Base-by-base conservation (phyloP, 2,113 vertebrate genomes). In the Micronycteris hirsuta region DNA sequence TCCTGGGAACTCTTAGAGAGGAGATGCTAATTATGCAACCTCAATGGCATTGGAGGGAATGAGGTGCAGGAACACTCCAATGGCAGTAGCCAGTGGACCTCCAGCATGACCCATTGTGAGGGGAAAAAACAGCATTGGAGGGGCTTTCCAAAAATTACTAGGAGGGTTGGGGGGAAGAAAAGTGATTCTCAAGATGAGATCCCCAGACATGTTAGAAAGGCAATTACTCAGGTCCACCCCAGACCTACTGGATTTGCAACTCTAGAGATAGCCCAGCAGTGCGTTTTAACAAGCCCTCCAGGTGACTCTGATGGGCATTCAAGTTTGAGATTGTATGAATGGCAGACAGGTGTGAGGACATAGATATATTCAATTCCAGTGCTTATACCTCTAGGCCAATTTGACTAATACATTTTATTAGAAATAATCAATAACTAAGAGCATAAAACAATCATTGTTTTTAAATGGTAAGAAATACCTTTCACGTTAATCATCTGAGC, bases 381-480 rank as follows among this genome's bases (percentile, higher is more conserved):
- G 74, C n/a, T n/a, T 78, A 8, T 73, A 13, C 31, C 8, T 86
- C 31, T 93, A 67, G 41, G 68, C 86, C 26, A 89, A 4, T 61
- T 92, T 82, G 41, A 70, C 41, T 36, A 49, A 49, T 87, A 28
- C 56, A 65, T 77, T 89, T 96, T 81, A 58, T 95, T 92, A 73
- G 38, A 78, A 68, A 58, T 20, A 89, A 63, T 76, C 93, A 49
- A 76, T 97, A 93, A 73, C 63, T 86, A 88, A 70, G 33, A 85
- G 19, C 36, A 77, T 76, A 58, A 87, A 90, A 56, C 73, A 77
- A 38, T 76, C 43, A 45, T 31, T 78, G 49, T 94, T 92, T n/a
- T 71, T 92, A 92, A 67, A 24, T 83, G n/a, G 43, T 17, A 31
- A 76, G 95, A 91, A 84, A 83, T 38, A 67, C 38, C 47, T 91